These are phyloP conservation scores for Myioborus miniatus DNA, from an alignment of 2,797 vertebrate species.

Conservation along the genomic window DNA sequence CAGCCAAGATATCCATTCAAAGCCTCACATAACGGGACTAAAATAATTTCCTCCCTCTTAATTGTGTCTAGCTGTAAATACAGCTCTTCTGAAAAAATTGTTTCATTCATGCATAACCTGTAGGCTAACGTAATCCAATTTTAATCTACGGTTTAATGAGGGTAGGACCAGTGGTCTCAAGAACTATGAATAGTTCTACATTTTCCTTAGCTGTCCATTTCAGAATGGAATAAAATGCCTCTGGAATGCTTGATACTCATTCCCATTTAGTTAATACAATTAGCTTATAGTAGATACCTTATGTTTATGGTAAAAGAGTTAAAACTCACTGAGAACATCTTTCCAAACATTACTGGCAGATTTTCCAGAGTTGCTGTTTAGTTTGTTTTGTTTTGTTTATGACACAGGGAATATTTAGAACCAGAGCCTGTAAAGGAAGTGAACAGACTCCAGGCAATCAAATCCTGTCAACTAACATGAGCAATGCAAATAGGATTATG, in stretches of 20 bases:
- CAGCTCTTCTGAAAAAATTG: neutral
- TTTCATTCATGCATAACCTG: neutral
- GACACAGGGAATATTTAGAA: neutral
- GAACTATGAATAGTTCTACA: neutral
- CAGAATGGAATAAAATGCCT: neutral
- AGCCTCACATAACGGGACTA: neutral
- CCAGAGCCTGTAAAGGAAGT: neutral
- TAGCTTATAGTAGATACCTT: neutral
- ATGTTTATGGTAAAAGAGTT: neutral
- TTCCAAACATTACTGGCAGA: accelerated
- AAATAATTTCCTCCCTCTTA: neutral
- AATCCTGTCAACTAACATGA: neutral
- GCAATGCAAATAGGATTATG: neutral
- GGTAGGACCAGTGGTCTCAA: neutral
- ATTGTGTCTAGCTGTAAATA: neutral
- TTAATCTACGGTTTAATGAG: neutral
- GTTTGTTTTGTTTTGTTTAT: neutral
- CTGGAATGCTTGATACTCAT: neutral
- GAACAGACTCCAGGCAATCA: neutral
- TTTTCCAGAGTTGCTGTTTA: neutral
- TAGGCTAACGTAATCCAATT: neutral
- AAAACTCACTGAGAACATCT: neutral
- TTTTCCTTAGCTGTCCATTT: neutral
- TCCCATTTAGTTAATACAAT: neutral
- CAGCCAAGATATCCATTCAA: neutral